Base-by-base conservation (phyloP, 2,888 invertebrate species). In the Camptogramma bilineatum region DNA sequence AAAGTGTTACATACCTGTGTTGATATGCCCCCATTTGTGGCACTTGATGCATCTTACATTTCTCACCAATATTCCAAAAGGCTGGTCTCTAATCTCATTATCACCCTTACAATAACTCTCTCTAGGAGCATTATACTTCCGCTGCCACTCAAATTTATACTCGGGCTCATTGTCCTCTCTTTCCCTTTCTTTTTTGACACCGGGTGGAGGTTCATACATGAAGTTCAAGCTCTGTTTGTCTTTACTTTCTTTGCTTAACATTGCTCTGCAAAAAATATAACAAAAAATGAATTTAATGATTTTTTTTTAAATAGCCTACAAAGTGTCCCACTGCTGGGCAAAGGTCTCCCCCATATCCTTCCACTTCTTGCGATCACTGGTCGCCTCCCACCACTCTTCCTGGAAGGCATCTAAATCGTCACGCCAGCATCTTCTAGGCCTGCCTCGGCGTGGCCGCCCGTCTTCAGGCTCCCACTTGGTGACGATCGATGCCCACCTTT, bases 121-220 rank as follows among this genome's bases (percentile, higher is more conserved):
- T 86, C 99, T 94, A 0, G 99, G 99, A 4, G 99, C 99, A 93
- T 99, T 99, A 81, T 98, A 99, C 86, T 99, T 99, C 51, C 99
- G 94, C 88, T 99, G 99, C 99, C 99, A 99, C 84, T 99, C 99
- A 93, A 99, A 99, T 89, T 99, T 99, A 80, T 97, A 99, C 79
- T 99, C 99, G 0, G 98, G 98, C 83, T 99, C 99, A 83, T 98
- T 97, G 77, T 98, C 97, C 84, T 98, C 98, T 69, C 97, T 96
- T 86, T 98, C 97, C 56, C 97, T 94, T 85, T 98, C 98, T 79
- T 98, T 97, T 74, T 98, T 97, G 0, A 98, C 97, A 52, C 99
- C 99, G 18, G 99, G 99, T 34, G 99, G 99, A 10, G 99, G 99
- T 86, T 99, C 99, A 85, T 99, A 99, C 98, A 99, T 98, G 82